Base-by-base conservation (phyloP, 2,113 vertebrate genomes). In the Pomatorhinus ruficollis region DNA sequence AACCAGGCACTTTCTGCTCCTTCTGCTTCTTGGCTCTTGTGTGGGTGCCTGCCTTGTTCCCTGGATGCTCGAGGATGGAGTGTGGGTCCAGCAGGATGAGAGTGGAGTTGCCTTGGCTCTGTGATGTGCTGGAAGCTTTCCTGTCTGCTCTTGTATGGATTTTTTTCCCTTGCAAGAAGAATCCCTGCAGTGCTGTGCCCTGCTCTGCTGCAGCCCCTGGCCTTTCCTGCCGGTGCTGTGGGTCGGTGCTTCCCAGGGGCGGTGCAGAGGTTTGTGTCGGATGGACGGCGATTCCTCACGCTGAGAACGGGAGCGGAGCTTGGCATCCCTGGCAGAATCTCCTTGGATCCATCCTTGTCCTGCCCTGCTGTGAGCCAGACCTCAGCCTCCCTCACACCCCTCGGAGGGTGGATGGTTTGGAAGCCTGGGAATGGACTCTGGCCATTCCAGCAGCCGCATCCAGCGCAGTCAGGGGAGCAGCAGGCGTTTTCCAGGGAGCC, bases 251-350 rank as follows among this genome's bases (percentile, higher is more conserved):
- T 63, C 3, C 37, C 1, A 0, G 24, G 35, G 21, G 23, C 15
- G 0, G 0, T 4, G 81, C 5, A 24, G 25, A 27, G 0, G 0
- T 28, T 45, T 6, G 24, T 4, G 42, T 5, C 1, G 1, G 74
- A 13, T 0, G 9, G 4, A 2, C 0, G 2, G 56, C 0, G 6
- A 4, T n/a, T 85, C 75, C 83, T 83, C 1, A 0, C 22, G 0
- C 70, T 14, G 4, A 0, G 15, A 1, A 0, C 0, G 23, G 89
- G 61, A 75, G 39, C 4, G 0, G 61, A 83, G 75, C 2, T 0
- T 5, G 65, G 60, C 14, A 1, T 2, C 49, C 18, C 0, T 4
- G 7, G 2, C 10, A 19, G 22, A 2, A 1, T 6, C 44, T 35
- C 69, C 44, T 60, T 8, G 4, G 22, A 8, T 7, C 14, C 14